A percentile compares a stretch with the other conserved stretches of the same genome.
Evolutionary conservation across 2,113 vertebrate species (phyloP).

Genomic region (Morone chrysops): DNA sequence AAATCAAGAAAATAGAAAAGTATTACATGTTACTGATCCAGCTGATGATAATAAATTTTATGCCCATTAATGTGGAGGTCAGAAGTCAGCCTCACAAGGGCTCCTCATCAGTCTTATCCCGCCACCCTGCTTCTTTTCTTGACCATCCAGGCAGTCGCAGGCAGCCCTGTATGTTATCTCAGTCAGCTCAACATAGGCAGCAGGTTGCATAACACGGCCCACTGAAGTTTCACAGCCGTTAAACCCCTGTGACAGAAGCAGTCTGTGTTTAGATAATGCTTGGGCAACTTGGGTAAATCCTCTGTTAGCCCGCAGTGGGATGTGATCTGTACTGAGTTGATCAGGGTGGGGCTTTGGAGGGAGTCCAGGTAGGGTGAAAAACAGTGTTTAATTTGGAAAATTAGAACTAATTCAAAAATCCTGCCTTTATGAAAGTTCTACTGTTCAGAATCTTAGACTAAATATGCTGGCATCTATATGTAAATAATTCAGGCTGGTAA

Average conservation of each 20-base stretch:
- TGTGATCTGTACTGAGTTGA: slow-evolving; percentile 10
- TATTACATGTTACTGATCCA: neutral
- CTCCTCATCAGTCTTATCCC: neutral
- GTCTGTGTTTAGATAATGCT: slow-evolving; percentile 48
- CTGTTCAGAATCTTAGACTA: neutral
- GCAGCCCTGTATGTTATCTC: neutral
- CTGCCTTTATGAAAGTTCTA: neutral
- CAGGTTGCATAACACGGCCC: slow-evolving; percentile 22
- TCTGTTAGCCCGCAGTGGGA: neutral
- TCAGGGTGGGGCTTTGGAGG: neutral
- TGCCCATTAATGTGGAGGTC: neutral
- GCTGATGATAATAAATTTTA: neutral
- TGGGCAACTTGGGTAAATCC: slow-evolving; percentile 24
- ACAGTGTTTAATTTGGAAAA: slow-evolving; percentile 15
- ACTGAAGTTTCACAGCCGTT: slow-evolving; percentile 22
- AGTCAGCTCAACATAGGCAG: neutral
- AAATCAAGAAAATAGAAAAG: neutral
- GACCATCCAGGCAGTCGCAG: neutral
- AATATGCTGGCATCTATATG: no score
- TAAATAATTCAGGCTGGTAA: neutral
- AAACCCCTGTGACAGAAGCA: slow-evolving; percentile 18
- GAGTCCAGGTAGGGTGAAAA: slow-evolving; percentile 5
- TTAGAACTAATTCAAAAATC: neutral
- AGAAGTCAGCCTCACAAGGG: neutral
- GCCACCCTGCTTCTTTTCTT: neutral